Conservation (phyloP, 2,113 vertebrate genomes). For the Ochotona princeps region DNA sequence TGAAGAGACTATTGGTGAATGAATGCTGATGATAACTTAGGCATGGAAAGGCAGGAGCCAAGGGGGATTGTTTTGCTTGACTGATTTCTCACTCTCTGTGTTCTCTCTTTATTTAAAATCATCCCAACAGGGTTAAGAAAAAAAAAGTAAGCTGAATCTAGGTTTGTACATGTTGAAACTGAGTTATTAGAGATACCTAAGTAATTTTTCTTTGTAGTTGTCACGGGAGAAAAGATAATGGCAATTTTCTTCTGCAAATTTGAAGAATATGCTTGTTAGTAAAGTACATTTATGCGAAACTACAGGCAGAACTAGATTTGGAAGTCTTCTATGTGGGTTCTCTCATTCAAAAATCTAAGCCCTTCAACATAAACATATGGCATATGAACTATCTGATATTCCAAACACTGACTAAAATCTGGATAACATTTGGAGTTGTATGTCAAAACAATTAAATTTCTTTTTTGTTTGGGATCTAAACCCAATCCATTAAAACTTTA, state of each 20-base stretch:
- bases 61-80: neutral
- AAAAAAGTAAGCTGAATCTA: neutral
- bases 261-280: neutral
- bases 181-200: neutral
- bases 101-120: neutral
- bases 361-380: neutral
- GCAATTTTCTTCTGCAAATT: neutral
- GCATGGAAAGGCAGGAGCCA: neutral
- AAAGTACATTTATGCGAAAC: neutral
- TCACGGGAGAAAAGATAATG: neutral
- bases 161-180: neutral
- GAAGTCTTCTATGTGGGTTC: neutral
- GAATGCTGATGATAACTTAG: neutral
- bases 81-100: neutral
- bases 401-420: neutral
- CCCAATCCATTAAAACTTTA: neutral
- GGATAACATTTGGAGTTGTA: neutral
- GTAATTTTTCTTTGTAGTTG: neutral
- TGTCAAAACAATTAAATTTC: neutral
- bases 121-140: neutral
- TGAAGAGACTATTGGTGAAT: neutral
- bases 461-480: constrained; percentile 13
- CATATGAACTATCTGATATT: neutral
- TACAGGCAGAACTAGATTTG: neutral
- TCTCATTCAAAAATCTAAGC: neutral